Base-by-base conservation (phyloP, 2,113 vertebrate genomes). In the Acinonyx jubatus region DNA sequence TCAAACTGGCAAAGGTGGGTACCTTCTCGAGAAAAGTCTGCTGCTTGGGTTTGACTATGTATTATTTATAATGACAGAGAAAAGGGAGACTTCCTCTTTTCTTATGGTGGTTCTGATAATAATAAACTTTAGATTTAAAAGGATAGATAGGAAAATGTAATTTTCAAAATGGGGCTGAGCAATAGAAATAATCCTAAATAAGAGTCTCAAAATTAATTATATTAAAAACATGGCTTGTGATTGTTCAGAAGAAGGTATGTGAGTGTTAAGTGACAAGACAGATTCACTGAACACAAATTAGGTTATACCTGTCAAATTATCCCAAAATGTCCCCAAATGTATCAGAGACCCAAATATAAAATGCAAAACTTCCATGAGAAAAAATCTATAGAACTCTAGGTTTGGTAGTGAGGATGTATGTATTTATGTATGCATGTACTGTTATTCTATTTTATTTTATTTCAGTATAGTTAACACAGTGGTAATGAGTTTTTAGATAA, bases 121-220 rank as follows among this genome's bases (percentile, higher is more conserved):
- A 88, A 94, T 27, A 55, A 61, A 61, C 57, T 82, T 95, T 82
- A 91, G 41, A 81, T 21, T 78, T 76, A 78, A 76, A 88, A 93
- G 5, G 15, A 91, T 18, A 74, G 21, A 69, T 36, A 13, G n/a
- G 29, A 93, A 94, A 84, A 69, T 66, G 4, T 41, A 73, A 89
- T 74, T 96, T 92, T 97, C 61, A 94, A 96, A 96, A 93, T n/a
- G 38, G 94, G 11, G 76, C 81, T 55, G 38, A 79, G 36, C 2
- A 92, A 71, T 1, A 89, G 38, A 94, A 94, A 61, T 36, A 83
- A 86, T 93, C 5, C 65, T 95, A 18, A 36, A 29, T 79, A 81
- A 48, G 10, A 94, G 36, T 74, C 48, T 91, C 45, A 80, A 91
- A 96, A 90, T 79, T 82, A 89, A 91, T 73, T 82, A 68, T 41